A percentile compares a stretch with the other conserved stretches of the same genome.
Evolutionary conservation across 2,797 vertebrate species (phyloP).

Genomic region (Chloroceryle amazona): DNA sequence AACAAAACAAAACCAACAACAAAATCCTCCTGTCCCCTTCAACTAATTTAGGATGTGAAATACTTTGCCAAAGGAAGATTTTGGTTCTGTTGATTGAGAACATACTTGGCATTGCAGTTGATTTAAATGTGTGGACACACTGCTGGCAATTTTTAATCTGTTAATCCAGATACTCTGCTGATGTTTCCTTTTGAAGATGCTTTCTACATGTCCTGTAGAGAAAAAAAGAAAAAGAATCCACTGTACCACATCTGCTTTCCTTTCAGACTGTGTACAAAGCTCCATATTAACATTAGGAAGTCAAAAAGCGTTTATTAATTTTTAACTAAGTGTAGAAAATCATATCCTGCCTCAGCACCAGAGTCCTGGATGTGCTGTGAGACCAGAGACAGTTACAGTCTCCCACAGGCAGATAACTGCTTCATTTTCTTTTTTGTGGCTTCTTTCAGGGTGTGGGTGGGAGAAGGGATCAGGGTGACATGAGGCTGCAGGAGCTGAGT

Average conservation of each 20-base stretch:
- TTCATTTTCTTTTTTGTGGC: neutral
- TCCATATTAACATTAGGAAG: neutral
- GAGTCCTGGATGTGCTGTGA: neutral
- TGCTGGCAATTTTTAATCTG: neutral
- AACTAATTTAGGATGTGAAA: neutral
- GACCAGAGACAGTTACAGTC: neutral
- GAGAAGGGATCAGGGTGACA: neutral
- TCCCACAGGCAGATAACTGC: neutral
- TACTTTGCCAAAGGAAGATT: conserved; percentile 23
- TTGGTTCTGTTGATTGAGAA: conserved; percentile 30
- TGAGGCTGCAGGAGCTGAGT: neutral
- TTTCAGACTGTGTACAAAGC: neutral
- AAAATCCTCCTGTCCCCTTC: neutral
- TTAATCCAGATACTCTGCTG: neutral
- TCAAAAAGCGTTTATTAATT: neutral
- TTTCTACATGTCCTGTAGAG: neutral
- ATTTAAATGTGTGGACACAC: conserved; percentile 25
- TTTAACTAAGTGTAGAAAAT: neutral
- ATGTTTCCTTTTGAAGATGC: neutral
- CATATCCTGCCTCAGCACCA: neutral
- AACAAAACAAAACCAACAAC: neutral
- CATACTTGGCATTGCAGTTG: conserved; percentile 6
- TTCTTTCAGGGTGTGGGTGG: neutral
- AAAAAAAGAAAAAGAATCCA: neutral
- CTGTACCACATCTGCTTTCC: neutral